Evolutionary conservation across 92 coral and sea anemone species (phyloP).

Genomic region (Parazoanthus atlanticus): DNA sequence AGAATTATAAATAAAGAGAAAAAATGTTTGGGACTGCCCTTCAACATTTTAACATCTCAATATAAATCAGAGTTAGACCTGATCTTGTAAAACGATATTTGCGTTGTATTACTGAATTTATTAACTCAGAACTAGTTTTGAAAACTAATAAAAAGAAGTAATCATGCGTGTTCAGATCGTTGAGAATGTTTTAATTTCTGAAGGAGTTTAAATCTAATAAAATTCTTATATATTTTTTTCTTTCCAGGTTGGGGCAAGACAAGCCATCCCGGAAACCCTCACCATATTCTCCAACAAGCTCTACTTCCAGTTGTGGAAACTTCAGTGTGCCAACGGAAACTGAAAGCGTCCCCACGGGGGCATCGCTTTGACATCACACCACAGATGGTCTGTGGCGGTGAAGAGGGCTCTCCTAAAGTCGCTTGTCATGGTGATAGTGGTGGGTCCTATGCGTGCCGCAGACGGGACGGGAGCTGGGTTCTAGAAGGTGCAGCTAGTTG

Average conservation of each 20-base stretch:
- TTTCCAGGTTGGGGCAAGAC: conserved; percentile 37
- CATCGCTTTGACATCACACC: conserved; percentile 34
- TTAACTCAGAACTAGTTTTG: too few relatives aligned
- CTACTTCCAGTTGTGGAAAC: conserved; percentile 21
- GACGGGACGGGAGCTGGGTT: conserved; percentile 52
- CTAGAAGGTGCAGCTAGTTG: conserved; percentile 58
- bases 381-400: conserved; percentile 61
- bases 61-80: too few relatives aligned
- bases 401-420: conserved; percentile 35
- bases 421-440: conserved; percentile 65
- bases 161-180: neutral
- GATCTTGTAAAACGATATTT: too few relatives aligned
- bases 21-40: too few relatives aligned
- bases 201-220: neutral
- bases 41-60: too few relatives aligned
- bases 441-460: conserved; percentile 55
- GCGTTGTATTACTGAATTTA: too few relatives aligned
- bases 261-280: conserved; percentile 23
- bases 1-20: too few relatives aligned
- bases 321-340: conserved; percentile 7
- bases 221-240: neutral
- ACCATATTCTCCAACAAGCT: conserved; percentile 33
- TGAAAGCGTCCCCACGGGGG: conserved; percentile 34
- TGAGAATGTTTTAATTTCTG: neutral
- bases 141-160: too few relatives aligned